Evolutionary conservation across 2,113 vertebrate species (phyloP), one percentile per base, ranked within the genome.

Genomic region (Sturnira hondurensis): DNA sequence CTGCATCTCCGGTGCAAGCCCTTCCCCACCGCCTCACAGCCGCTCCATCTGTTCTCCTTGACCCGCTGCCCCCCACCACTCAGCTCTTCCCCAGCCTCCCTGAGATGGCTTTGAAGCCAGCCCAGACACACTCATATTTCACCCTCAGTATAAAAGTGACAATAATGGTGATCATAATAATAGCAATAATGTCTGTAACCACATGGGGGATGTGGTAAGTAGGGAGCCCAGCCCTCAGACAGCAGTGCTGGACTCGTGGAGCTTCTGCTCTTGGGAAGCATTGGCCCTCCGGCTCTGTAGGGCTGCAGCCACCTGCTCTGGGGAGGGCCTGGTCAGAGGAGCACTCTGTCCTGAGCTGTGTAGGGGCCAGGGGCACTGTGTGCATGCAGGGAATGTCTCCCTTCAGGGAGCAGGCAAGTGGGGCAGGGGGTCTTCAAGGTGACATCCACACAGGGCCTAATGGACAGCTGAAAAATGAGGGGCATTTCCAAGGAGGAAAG

Each of bases 1-100:
- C 26, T 28, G 6, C 26, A 2, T 31, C 61, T 16, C 19, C 11
- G 1, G 26, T n/a, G 3, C 16, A 19, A 56, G 6, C 5, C 4
- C 50, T 14, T 22, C 22, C 13, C 19, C 20, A 7, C 33, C 16
- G 45, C 16, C 54, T 19, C 50, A 6, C 13, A 14, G 38, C 56
- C 6, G 4, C 38, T 7, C 38, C 28, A 26, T 16, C 52, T 54
- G 50, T 6, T 17, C 78, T 77, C 17, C 33, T 65, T 22, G 31
- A 58, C 73, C 73, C 20, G 3, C 63, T 50, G 33, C 15, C 45
- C 83, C 89, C 47, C 36, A 31, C 36, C n/a, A 3, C 31, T 70
- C 11, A 36, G 52, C 19, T 41, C 52, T 43, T 41, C 47, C 52
- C 50, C 12, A 4, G 22, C 16, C 13, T 41, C 16, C 71, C 22